phyloP scores from a whole-genome alignment of 2,113 vertebrate species.

The Brienomyrus longianalis region DNA sequence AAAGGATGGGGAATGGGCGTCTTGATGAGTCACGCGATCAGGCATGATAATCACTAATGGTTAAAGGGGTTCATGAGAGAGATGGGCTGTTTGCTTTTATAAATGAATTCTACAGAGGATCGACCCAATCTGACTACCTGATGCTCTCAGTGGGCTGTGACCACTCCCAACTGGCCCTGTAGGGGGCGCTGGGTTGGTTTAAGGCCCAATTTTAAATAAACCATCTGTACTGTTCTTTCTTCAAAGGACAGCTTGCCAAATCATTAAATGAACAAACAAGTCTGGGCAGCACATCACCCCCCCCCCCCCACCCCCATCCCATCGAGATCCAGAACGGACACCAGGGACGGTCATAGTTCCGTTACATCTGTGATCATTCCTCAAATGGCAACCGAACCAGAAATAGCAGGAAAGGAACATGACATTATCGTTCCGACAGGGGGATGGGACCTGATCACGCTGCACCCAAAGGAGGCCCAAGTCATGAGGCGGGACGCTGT shows the following conservation, averaged over 20 bases:
- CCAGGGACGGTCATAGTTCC: neutral
- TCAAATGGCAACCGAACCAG: neutral
- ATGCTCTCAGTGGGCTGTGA: neutral
- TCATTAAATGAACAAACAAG: neutral
- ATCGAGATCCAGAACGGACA: neutral
- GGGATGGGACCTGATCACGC: neutral
- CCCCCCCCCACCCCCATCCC: neutral
- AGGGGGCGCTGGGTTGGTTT: neutral
- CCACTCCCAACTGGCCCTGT: neutral
- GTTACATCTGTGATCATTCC: neutral
- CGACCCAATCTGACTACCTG: neutral
- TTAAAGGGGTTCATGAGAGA: neutral
- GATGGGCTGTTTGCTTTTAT: neutral
- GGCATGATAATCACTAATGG: neutral
- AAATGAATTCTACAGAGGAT: neutral
- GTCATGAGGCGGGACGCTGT: neutral
- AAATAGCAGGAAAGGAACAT: neutral
- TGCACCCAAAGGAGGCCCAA: neutral
- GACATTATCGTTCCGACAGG: neutral
- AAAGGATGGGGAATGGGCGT: conserved; percentile 9
- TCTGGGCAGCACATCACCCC: neutral
- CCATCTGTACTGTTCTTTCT: neutral
- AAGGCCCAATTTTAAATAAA: conserved; percentile 3
- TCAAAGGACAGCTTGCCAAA: neutral
- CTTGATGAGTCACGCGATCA: neutral